Evolutionary conservation across 1,140 invertebrate species (phyloP), one percentile per base, ranked within the genome.

Genomic region (Drosophila kurseongensis): DNA sequence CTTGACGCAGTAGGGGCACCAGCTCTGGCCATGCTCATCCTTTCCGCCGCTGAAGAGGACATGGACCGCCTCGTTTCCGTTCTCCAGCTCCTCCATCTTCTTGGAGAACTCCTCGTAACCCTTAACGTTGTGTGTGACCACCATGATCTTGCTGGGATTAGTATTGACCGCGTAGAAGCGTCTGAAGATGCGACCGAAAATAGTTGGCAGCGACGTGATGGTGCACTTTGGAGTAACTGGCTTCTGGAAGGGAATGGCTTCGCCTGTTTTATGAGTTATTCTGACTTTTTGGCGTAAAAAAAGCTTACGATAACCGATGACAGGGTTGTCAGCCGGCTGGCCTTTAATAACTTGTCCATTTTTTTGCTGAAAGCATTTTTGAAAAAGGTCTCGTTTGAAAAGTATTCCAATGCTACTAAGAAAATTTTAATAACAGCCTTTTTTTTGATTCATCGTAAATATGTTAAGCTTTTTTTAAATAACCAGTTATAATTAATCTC

Each of bases 1-100:
- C 94, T 93, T 93, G 27, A 95, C 95, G 89, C 96, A 97, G 88
- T 97, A 96, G 2, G 94, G 93, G 78, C 96, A 96, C 96, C 96
- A 97, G 55, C 91, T 96, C 51, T 93, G 76, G 6, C 95, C 96
- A 76, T 93, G 93, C n/a, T 94, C 91, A 40, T 94, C 81, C 89
- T 96, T 96, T 14, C 94, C 93, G 35, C 96, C 96, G 72, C 93
- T 95, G 76, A 95, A 96, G 18, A 95, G 93, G 13, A 96, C 93
- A 79, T 95, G 93, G 35, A 95, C 93, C 1, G 93, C 82, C 71
- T 93, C 65, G 10, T 83, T 91, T 41, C 84, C 76, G 1, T 61
- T 65, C 60, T 94, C 93, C 5, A 95, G 92, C 27, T 93, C 86
- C 71, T 93, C 84, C 59, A 94, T 93, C 68, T 94, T 94, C 67